phyloP scores from a whole-genome alignment of 2,113 vertebrate species.

The Plotosus lineatus region DNA sequence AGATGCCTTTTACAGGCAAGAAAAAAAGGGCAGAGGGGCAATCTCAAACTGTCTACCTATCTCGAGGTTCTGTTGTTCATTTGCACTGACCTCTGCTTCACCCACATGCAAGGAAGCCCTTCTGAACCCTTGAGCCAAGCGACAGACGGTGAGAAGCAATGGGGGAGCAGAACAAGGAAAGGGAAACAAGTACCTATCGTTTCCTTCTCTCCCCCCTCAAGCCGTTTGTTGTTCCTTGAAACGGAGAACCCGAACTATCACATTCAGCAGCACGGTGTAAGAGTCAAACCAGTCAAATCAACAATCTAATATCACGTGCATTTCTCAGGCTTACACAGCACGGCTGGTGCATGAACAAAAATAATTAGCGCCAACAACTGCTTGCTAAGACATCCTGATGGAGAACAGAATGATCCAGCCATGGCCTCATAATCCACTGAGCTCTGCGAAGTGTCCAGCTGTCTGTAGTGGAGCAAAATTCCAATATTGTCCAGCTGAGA shows the following conservation, averaged over 20 bases:
- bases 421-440: constrained; percentile 32
- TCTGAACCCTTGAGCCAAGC: constrained; percentile 20
- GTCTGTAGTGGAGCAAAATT: constrained; percentile 32
- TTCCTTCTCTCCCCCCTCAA: neutral
- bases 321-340: constrained; percentile 20
- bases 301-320: constrained; percentile 40
- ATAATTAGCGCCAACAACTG: constrained; percentile 43
- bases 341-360: constrained; percentile 38
- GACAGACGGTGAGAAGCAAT: constrained; percentile 27
- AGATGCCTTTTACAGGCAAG: constrained; percentile 27
- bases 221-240: constrained; percentile 12
- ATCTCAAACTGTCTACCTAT: constrained; percentile 41
- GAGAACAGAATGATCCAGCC: constrained; percentile 47
- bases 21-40: constrained; percentile 29
- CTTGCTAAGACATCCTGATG: constrained; percentile 45
- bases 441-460: constrained; percentile 42
- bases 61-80: constrained; percentile 35
- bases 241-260: neutral
- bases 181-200: neutral
- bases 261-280: neutral
- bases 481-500: constrained; percentile 1
- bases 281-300: neutral
- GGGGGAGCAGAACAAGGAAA: neutral
- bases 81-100: constrained; percentile 47
- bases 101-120: constrained; percentile 38